Evolutionary conservation across 1,140 invertebrate species (phyloP).

Genomic region (silkworm (Bombyx mori)): ASM3026992v2 NC_085115.1:9316001-9316500

Average conservation of each 20-base stretch:
- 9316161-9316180: conserved; percentile 71
- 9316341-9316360: conserved; percentile 63
- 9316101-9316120: conserved; percentile 67
- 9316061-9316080: conserved; percentile 39
- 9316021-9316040: conserved; percentile 41
- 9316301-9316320: conserved; percentile 43
- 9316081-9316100: conserved; percentile 56
- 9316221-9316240: conserved; percentile 14
- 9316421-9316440: conserved; percentile 55
- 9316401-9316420: conserved; percentile 63
- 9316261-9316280: conserved; percentile 41
- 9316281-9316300: conserved; percentile 67
- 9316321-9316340: conserved; percentile 51
- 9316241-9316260: conserved; percentile 27
- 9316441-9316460: conserved; percentile 43
- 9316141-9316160: conserved; percentile 72
- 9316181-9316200: conserved; percentile 44
- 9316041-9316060: conserved; percentile 17
- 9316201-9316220: conserved; percentile 36
- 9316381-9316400: conserved; percentile 67
- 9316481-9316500: conserved; percentile 7
- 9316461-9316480: conserved; percentile 31
- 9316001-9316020: conserved; percentile 59
- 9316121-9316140: conserved; percentile 70
- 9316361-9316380: conserved; percentile 66